Evolutionary conservation across 1,140 invertebrate genomes (phyloP).

Genomic region (Euwallacea similis): DNA sequence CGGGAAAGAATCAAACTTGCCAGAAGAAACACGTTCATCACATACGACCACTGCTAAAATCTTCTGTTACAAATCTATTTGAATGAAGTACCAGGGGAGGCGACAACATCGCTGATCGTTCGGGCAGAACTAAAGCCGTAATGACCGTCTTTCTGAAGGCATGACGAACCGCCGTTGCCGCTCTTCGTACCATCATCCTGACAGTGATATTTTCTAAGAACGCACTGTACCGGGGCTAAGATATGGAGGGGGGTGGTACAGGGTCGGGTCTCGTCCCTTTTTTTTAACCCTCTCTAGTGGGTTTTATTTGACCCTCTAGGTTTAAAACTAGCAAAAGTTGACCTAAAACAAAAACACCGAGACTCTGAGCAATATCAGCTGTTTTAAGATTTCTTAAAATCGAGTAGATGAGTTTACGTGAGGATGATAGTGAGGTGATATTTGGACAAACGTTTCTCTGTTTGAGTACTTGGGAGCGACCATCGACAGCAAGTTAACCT

Average conservation of each 20-base stretch:
- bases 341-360: too few species aligned
- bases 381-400: too few species aligned
- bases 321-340: too few species aligned
- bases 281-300: not conserved
- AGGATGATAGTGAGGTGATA: too few species aligned
- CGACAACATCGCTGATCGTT: slow-evolving; percentile 23
- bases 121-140: slow-evolving; percentile 38
- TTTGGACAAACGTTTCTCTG: too few species aligned
- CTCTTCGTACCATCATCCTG: slow-evolving; percentile 29
- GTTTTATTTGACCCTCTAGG: too few species aligned
- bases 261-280: not conserved
- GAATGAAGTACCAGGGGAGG: not conserved
- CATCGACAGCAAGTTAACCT: too few species aligned
- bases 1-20: not conserved
- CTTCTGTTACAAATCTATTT: not conserved
- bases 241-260: not conserved
- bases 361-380: too few species aligned
- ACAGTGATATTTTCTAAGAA: slow-evolving; percentile 39
- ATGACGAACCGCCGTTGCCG: slow-evolving; percentile 22
- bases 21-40: not conserved
- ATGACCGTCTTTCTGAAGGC: slow-evolving; percentile 35
- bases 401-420: too few species aligned
- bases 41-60: not conserved
- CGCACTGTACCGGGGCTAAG: slow-evolving; percentile 10
- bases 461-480: too few species aligned